Evolutionary conservation across 2,797 vertebrate genomes (phyloP).

Genomic region (Poeciliopsis paucimaculata): DNA sequence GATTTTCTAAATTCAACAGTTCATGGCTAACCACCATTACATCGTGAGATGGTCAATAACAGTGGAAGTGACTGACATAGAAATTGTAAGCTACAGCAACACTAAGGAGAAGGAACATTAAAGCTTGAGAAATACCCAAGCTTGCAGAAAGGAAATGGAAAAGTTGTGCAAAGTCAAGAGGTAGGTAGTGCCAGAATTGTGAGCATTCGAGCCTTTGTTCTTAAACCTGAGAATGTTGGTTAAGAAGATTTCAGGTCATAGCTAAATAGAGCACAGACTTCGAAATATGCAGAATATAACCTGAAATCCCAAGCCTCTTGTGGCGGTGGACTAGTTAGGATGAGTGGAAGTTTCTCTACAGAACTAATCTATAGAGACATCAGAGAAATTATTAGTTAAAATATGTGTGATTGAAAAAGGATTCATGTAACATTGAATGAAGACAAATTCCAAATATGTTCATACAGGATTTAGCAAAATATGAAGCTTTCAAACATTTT

Average conservation of each 20-base stretch:
- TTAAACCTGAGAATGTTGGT: not conserved
- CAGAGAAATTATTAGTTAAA: not conserved
- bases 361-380: not conserved
- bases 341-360: not conserved
- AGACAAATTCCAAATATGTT: not conserved
- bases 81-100: not conserved
- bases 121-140: not conserved
- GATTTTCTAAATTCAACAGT: not conserved
- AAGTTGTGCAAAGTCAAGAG: not conserved
- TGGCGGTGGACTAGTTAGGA: not conserved
- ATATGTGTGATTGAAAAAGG: not conserved
- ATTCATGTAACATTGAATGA: not conserved
- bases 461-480: not conserved
- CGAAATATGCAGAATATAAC: not conserved
- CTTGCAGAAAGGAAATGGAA: not conserved
- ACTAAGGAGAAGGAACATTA: not conserved
- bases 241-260: too few relatives aligned
- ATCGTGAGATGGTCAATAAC: not conserved
- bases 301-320: not conserved
- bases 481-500: not conserved
- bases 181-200: not conserved
- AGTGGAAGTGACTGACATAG: not conserved
- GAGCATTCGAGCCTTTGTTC: not conserved
- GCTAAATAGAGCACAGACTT: not conserved
- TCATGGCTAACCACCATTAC: not conserved